Percentiles rank a stretch among this genome's conserved stretches.
Conservation (phyloP, 2,113 vertebrate species). For the Lipophrys pholis region DNA sequence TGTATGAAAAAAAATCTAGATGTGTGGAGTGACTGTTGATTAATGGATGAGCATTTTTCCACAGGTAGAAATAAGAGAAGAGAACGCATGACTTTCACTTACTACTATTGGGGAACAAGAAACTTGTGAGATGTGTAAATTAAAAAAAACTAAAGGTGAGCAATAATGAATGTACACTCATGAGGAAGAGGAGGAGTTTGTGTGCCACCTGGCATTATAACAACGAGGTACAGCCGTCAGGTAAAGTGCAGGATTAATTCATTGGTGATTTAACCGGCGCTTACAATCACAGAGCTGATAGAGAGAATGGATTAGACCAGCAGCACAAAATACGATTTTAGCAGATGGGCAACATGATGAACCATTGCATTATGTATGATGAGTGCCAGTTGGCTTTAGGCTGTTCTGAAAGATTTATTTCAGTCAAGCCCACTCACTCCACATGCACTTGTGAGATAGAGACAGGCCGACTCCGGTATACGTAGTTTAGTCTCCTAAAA, state of each 20-base stretch:
- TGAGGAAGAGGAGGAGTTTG: not conserved
- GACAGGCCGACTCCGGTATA: slow-evolving; percentile 36
- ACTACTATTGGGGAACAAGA: not conserved
- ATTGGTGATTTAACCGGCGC: slow-evolving; percentile 26
- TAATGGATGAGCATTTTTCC: too few species aligned
- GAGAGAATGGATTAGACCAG: slow-evolving; percentile 36
- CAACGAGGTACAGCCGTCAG: not conserved
- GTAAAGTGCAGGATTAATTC: slow-evolving; percentile 17
- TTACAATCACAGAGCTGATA: slow-evolving; percentile 31
- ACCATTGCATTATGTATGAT: slow-evolving; percentile 72
- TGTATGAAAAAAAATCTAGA: not conserved
- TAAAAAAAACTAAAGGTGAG: not conserved
- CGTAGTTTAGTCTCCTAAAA: slow-evolving; percentile 53
- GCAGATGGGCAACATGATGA: slow-evolving; percentile 66
- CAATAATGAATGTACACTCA: not conserved
- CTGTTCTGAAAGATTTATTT: slow-evolving; percentile 76
- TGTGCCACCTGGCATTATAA: slow-evolving; percentile 14
- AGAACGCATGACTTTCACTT: not conserved
- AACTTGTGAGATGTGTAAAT: slow-evolving; percentile 7
- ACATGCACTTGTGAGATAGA: slow-evolving; percentile 56
- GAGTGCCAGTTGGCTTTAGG: slow-evolving; percentile 74
- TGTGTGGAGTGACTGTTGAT: not conserved
- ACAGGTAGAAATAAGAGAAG: too few species aligned
- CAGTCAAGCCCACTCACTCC: slow-evolving; percentile 67
- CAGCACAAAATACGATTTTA: slow-evolving; percentile 43